Evolutionary conservation across 2,888 invertebrate species (phyloP), one percentile per base, ranked within the genome.

Genomic region (Pyrgus malvae): DNA sequence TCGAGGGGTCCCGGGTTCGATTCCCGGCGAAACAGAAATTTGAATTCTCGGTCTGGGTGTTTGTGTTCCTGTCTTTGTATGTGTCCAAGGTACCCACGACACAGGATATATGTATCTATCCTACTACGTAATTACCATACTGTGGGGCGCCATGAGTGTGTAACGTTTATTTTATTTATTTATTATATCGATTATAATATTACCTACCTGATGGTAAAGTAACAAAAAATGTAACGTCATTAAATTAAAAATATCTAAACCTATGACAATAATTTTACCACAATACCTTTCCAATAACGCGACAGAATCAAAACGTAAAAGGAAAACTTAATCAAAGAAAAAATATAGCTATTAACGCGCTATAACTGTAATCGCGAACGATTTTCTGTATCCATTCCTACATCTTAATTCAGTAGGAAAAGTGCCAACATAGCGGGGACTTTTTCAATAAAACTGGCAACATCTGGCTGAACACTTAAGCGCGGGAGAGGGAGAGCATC

Each of bases 391-490:
- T 61, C 74, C 45, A 53, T 53, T 53, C 53, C 76, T 70, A 89
- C 87, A 88, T 87, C 89, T 89, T 89, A 89, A 89, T 89, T 85
- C 80, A 89, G 82, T 88, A 76, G 76, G 78, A 70, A 53, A 74
- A 78, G 69, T 80, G 71, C 67, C 89, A 87, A 82, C 76, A 87
- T 84, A 85, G 84, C 85, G 67, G 75, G 68, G 84, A 89, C 71
- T 89, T 89, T 89, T 89, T 89, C 89, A 89, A 89, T 89, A 89
- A 89, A 89, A 89, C 69, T 70, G 76, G 85, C 68, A 83, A 82
- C 89, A 89, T 81, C 88, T 89, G 89, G 78, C 56, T 58, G 62
- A 76, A 81, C 89, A 89, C 89, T 89, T 89, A 89, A 81, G 84
- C 78, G 77, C 78, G 77, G 70, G 80, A 80, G 85, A 68, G 76